Evolutionary conservation across 2,797 vertebrate genomes (phyloP), one percentile per base, ranked within the genome.

Genomic region (Anguilla obscura): DNA sequence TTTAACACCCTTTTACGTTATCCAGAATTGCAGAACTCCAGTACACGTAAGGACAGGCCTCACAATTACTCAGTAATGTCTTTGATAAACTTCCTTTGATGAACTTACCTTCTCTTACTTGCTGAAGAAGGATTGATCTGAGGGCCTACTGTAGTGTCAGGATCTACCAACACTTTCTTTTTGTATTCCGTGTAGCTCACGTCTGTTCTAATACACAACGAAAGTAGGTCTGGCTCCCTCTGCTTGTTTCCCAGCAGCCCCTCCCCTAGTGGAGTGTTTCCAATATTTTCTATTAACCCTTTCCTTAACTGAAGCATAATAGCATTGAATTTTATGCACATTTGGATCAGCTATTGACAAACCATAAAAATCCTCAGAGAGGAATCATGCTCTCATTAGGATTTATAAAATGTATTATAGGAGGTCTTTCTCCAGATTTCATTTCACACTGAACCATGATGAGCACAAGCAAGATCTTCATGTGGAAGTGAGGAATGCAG

Each of bases 81-180:
- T 80, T 48, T 80, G 8, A 9, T 27, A 4, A 45, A 45, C 40
- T 5, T 45, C 3, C 40, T 45, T 45, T 45, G 40, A 45, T 45
- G 9, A 87, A 18, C 79, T 87, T 56, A 87, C 36, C 76, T 18
- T 79, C 36, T 86, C 5, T 14, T 58, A 10, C 40, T 82, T 82
- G 6, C 18, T n/a, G 40, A 8, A 33, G 50, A 86, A 27, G 48
- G 85, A 71, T 24, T 48, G 18, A 76, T 45, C 10, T 56, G 36
- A 50, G 76, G 40, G 27, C 76, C 14, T 48, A 45, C 18, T 14
- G 24, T 14, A 58, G 18, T 48, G 79, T 8, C 36, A 45, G 50
- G 14, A 10, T 52, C 56, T 86, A 30, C 10, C 30, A 74, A 9
- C 12, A 10, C 10, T 12, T 16, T 8, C 40, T 48, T 1, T 48